Base-by-base conservation (phyloP, 1,140 invertebrate genomes). In the Myzus persicae region DNA sequence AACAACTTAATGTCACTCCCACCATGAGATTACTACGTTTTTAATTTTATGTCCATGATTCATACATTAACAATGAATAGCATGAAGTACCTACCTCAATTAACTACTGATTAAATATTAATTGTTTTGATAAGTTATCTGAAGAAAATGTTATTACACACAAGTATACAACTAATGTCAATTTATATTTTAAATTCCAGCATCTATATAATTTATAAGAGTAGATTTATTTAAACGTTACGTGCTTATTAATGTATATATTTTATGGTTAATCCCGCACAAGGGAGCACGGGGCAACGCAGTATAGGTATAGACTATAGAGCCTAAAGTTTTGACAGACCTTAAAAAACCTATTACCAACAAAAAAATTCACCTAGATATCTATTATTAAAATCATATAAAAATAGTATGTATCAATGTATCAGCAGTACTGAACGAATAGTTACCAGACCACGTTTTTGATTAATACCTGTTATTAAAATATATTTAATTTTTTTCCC, bases 1-100 rank as follows among this genome's bases (percentile, higher is more conserved):
- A 38, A 59, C 38, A 90, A 59, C 38, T 90, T 67, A 67, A 90
- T 90, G 26, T 90, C 18, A 42, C 89, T 67, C 89, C 89, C 89
- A 59, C 89, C 22, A 40, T 38, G 18, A 54, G 89, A 90, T 59
- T 54, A 90, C 42, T 44, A 85, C 84, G 31, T 2, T 44, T 85
- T 44, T 85, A 44, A 84, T 84, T 4, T 44, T 85, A n/a, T 44
- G 46, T 44, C 31, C 42, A 85, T 85, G 42, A 85, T 44, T 85
- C 36, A 5, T 84, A 42, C 22, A 82, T 82, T 40, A 82, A 82
- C 22, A 38, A 40, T 84, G 22, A 84, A 48, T 48, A 42, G 22
- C 22, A 84, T 84, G 11, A 42, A 51, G 48, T 51, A 22, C 48
- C 46, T 48, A 48, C 7, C 1, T 84, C 22, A 82, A 82, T 82